A percentile compares a stretch with the other conserved stretches of the same genome.
Conservation (phyloP, 2,797 vertebrate genomes). For the Rhinatrema bivittatum region DNA sequence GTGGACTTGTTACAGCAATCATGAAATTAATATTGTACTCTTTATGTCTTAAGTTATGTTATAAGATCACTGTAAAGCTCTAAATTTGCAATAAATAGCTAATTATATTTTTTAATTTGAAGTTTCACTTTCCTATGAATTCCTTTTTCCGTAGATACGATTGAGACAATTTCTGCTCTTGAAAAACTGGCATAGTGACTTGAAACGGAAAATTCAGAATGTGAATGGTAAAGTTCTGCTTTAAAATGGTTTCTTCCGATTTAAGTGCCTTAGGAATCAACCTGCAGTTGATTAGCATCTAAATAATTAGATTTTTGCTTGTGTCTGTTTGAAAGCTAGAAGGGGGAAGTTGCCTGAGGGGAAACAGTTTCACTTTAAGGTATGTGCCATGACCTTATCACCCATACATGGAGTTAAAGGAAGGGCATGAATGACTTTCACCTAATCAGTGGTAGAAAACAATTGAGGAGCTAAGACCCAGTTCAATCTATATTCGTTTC, state of each 20-base stretch:
- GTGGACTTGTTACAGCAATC: too few relatives aligned
- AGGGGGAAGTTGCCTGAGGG: slow-evolving; percentile 70
- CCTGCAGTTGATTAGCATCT: slow-evolving; percentile 85
- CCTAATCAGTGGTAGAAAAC: slow-evolving; percentile 41
- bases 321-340: slow-evolving; percentile 65
- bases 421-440: slow-evolving; percentile 47
- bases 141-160: too few relatives aligned
- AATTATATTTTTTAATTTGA: too few relatives aligned
- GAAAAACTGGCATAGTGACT: too few relatives aligned
- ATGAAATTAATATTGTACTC: too few relatives aligned
- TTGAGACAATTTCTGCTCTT: too few relatives aligned
- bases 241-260: slow-evolving; percentile 33
- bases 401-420: slow-evolving; percentile 44
- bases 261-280: slow-evolving; percentile 59
- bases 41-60: too few relatives aligned
- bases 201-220: too few relatives aligned
- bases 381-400: slow-evolving; percentile 58
- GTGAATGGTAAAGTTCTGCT: slow-evolving; percentile 1
- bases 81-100: too few relatives aligned
- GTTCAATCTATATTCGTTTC: slow-evolving; percentile 7
- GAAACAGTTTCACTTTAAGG: slow-evolving; percentile 32
- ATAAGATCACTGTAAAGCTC: too few relatives aligned
- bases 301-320: slow-evolving; percentile 88
- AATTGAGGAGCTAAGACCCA: slow-evolving; percentile 7
- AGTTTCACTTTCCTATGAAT: too few relatives aligned